A percentile compares a stretch with the other conserved stretches of the same genome.
Conservation (phyloP, 2,888 invertebrate species). For the Drosophila recens region DNA sequence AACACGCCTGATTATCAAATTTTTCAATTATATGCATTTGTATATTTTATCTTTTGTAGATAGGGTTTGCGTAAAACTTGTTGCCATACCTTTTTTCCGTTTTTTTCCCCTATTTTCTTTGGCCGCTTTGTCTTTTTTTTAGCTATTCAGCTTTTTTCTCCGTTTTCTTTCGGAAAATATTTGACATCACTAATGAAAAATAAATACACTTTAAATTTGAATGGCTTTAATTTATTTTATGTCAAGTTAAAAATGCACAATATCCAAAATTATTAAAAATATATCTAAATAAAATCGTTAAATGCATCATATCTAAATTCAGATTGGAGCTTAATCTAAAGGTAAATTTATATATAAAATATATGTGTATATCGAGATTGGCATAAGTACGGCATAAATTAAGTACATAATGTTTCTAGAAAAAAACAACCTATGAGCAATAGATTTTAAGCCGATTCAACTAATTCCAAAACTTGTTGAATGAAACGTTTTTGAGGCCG, state of each 20-base stretch:
- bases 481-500: constrained; percentile 2
- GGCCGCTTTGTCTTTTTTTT: no score
- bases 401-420: constrained; percentile 49
- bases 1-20: no score
- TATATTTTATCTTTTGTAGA: no score
- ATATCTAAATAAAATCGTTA: background rate
- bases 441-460: background rate
- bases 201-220: constrained; percentile 5
- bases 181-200: background rate
- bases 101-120: no score
- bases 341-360: constrained; percentile 27
- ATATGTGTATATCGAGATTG: constrained; percentile 7
- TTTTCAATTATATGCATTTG: no score
- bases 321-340: background rate
- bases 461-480: constrained; percentile 6
- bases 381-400: constrained; percentile 30
- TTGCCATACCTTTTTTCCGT: no score
- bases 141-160: no score
- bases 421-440: constrained; percentile 62
- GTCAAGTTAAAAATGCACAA: background rate
- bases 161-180: no score
- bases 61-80: no score
- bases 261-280: background rate
- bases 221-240: background rate
- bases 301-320: constrained; percentile 32